phyloP scores from a whole-genome alignment of 2,113 vertebrate species.

The Dicentrarchus labrax region DNA sequence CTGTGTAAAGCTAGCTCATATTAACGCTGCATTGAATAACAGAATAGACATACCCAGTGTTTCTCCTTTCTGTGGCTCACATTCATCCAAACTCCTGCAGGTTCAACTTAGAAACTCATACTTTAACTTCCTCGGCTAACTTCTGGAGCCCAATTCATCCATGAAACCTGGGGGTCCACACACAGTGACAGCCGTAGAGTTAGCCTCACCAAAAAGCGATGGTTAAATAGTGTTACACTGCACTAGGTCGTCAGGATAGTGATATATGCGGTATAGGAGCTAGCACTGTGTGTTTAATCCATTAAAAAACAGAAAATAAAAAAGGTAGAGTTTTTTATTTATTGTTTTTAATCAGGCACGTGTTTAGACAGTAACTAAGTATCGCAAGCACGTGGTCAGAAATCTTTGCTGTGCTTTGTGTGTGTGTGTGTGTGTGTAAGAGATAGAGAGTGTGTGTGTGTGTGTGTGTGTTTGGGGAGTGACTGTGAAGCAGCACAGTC shows the following conservation, averaged over 20 bases:
- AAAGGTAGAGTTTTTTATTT: fast-evolving
- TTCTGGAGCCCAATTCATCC: background rate
- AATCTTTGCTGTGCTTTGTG: background rate
- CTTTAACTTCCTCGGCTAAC: background rate
- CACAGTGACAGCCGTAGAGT: background rate
- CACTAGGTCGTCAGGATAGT: fast-evolving
- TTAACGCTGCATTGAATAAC: background rate
- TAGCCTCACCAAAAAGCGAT: constrained; percentile 3
- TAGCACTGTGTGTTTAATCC: fast-evolving
- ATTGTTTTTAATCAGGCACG: constrained; percentile 40
- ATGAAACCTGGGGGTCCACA: constrained; percentile 36
- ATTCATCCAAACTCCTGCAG: background rate
- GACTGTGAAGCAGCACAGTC: background rate
- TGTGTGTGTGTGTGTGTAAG: no score
- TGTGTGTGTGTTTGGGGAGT: constrained; percentile 15
- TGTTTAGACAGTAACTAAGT: background rate
- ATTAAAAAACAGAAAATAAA: fast-evolving
- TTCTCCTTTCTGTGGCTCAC: background rate
- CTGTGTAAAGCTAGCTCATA: background rate
- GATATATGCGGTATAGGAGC: fast-evolving
- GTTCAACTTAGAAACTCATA: background rate
- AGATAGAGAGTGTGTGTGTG: background rate
- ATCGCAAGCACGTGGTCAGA: constrained; percentile 22
- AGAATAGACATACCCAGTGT: background rate
- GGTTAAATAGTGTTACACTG: background rate